A percentile compares a stretch with the other conserved stretches of the same genome.
Conservation (phyloP, 2,888 invertebrate species). For the Ecliptopera silaceata region DNA sequence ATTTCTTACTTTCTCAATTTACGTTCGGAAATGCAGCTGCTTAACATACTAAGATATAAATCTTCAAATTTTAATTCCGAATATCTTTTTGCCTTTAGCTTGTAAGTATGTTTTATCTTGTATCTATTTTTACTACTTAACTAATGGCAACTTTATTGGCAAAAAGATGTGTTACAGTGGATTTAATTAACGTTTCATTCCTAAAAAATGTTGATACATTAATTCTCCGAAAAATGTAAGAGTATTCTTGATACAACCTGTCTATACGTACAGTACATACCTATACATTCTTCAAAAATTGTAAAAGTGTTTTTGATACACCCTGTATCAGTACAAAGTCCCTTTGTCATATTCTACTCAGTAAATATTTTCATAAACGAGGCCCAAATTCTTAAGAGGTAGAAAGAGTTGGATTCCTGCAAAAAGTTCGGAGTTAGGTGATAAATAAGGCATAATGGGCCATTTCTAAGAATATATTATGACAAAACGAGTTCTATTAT, state of each 20-base stretch:
- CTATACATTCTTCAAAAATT: neutral
- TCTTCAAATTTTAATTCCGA: no score
- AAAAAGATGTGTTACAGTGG: no score
- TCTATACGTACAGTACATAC: no score
- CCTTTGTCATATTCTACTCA: slow-evolving; percentile 15
- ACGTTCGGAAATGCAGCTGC: no score
- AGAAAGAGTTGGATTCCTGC: slow-evolving; percentile 58
- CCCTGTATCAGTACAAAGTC: neutral
- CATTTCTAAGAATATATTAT: slow-evolving; percentile 66
- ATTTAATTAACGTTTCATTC: no score
- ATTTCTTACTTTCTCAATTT: no score
- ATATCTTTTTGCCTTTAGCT: no score
- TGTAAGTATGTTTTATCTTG: no score
- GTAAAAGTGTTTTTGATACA: slow-evolving; percentile 17
- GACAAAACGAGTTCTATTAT: slow-evolving; percentile 60
- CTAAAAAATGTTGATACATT: no score
- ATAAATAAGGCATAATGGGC: slow-evolving; percentile 70
- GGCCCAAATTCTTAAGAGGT: slow-evolving; percentile 45
- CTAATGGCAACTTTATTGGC: no score
- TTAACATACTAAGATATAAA: no score
- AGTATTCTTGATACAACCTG: slow-evolving; percentile 18
- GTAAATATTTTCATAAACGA: slow-evolving; percentile 48
- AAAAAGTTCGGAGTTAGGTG: slow-evolving; percentile 54
- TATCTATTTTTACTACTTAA: no score
- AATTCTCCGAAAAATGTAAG: neutral